Evolutionary conservation across 2,797 vertebrate genomes (phyloP), one percentile per base, ranked within the genome.

Genomic region (Pterois miles): DNA sequence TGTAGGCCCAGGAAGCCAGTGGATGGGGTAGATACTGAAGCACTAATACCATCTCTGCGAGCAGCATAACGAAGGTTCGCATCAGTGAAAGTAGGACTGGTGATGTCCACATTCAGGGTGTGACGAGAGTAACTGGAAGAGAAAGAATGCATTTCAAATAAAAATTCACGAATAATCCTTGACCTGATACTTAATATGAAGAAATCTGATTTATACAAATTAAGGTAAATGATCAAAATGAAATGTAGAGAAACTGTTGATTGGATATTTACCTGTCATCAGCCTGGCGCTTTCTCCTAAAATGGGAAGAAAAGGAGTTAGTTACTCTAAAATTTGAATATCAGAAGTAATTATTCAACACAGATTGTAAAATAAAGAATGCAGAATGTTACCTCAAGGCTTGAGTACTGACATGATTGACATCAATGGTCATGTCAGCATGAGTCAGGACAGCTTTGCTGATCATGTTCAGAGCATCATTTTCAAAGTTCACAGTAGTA

Each of bases 351-450:
- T 36, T 38, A 25, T 50, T 66, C 31, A 52, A 58, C 1, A 57
- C 63, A 5, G 46, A 20, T 62, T 60, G 14, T 40, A 33, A 77
- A 74, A 31, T 22, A 63, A 73, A n/a, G n/a, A n/a, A 68, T 3
- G 20, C 3, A 67, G 2, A 27, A 67, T 48, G 14, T 84, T 94
- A 96, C 95, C 95, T 91, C 48, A 93, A 18, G 56, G 81, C 71
- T 74, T 88, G 83, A 71, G 52, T 85, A 67, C 93, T 58, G 50
- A 88, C 78, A 75, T 96, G 93, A 65, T 91, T 93, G 83, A 96
- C 94, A 58, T 96, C 91, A 80, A 95, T 86, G 3, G 78, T 96
- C 74, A 98, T n/a, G 68, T 97, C 97, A 74, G 83, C 79, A 71
- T 99, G 96, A 34, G 91, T 93, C 83, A 99, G 89, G 33, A 86